Base-by-base conservation (phyloP, 1,140 invertebrate genomes). In the Phymorhynchus buccinoides region DNA sequence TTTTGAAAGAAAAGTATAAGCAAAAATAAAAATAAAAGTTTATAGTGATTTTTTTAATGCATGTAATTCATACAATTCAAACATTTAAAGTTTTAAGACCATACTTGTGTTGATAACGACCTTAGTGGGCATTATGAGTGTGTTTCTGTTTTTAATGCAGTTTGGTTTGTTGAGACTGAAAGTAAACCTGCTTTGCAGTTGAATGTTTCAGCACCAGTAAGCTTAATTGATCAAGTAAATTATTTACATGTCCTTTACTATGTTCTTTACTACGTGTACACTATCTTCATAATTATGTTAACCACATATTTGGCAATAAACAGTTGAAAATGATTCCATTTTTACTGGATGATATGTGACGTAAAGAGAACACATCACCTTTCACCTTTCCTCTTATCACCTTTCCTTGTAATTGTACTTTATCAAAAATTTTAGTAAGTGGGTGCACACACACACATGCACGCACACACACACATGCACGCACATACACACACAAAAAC, bases 231-330 rank as follows among this genome's bases (percentile, higher is more conserved):
- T 75, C 35, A 75, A 75, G 32, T 27, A 27, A 37, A 41, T 75
- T 75, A 71, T 71, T 27, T 41, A n/a, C n/a, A 75, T 78, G 39
- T 16, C 75, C 14, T 2, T 0, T 9, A 32, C 9, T 22, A 79
- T 35, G 1, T 79, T 79, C n/a, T 52, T 56, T 56, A 79, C 41
- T 32, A 12, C 77, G 52, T 79, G 77, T 56, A 52, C 77, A 32
- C 77, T 52, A 27, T 62, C 30, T 81, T 83, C 66, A 71, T 71
- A 71, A 71, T 83, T 82, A 82, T 83, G 81, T 83, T 83, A 83
- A 83, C 81, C 81, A 83, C 81, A 83, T 83, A 66, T 71, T 83
- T 83, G 81, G 81, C 81, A 83, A 83, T 83, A 83, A 83, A 83
- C 81, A 83, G 81, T 83, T 83, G 62, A 79, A 79, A 12, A 39